Percentiles rank a stretch among this genome's conserved stretches.
Evolutionary conservation across 92 coral and sea anemone species (phyloP).

Genomic region (Umimayanthus kanabou): DNA sequence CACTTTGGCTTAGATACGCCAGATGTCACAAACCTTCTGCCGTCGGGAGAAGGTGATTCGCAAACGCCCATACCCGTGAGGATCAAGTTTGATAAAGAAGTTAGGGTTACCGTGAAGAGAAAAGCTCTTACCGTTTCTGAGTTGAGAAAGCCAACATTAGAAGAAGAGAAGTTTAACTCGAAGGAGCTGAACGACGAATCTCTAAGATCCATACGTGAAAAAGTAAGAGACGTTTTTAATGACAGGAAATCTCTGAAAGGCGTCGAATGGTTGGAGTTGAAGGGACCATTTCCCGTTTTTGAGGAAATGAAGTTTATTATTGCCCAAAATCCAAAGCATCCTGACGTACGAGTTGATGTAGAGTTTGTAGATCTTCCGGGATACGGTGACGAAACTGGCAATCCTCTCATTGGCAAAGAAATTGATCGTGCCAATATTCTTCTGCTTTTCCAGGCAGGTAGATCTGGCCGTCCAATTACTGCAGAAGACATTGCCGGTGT

Average conservation of each 20-base stretch:
- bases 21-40: constrained; percentile 35
- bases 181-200: neutral
- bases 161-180: constrained; percentile 9
- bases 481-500: constrained; percentile 50
- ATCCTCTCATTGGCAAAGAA: constrained; percentile 37
- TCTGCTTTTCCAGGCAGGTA: constrained; percentile 44
- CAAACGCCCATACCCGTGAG: constrained; percentile 60
- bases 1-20: constrained; percentile 20
- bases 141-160: neutral
- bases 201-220: neutral
- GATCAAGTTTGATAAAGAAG: constrained; percentile 41
- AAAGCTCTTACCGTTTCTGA: neutral
- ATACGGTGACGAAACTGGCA: constrained; percentile 45
- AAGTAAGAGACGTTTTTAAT: constrained; percentile 11
- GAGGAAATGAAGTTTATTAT: neutral
- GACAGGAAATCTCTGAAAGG: neutral
- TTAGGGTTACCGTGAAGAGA: constrained; percentile 35
- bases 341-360: constrained; percentile 53
- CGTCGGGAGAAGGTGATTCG: constrained; percentile 46
- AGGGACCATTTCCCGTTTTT: constrained; percentile 58
- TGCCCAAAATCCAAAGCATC: constrained; percentile 27
- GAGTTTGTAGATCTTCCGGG: constrained; percentile 63
- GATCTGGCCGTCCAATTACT: constrained; percentile 60
- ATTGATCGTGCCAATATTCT: constrained; percentile 51
- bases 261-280: constrained; percentile 44